Conservation (phyloP, 2,113 vertebrate genomes). For the Dasyurus viverrinus region DNA sequence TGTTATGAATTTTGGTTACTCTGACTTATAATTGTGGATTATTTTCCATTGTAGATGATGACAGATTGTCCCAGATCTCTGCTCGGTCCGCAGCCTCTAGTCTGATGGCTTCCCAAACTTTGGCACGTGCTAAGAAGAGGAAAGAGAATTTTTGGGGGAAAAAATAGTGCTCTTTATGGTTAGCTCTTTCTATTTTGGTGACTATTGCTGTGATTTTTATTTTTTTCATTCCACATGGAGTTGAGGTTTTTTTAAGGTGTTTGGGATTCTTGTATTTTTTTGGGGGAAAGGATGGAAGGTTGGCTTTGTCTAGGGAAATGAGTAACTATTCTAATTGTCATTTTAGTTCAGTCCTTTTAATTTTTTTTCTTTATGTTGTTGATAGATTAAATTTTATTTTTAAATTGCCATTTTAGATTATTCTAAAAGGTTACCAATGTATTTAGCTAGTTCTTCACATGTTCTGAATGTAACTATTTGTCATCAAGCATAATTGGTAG, state of each 20-base stretch:
- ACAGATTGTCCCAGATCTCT: constrained; percentile 91
- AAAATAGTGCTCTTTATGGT: constrained; percentile 68
- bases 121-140: constrained; percentile 89
- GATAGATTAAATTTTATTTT: constrained; percentile 35
- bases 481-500: background rate
- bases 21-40: constrained; percentile 20
- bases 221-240: constrained; percentile 6
- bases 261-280: constrained; percentile 14
- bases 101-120: constrained; percentile 87
- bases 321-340: constrained; percentile 32
- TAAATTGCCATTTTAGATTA: constrained; percentile 32
- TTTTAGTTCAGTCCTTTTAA: constrained; percentile 8
- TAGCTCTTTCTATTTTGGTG: constrained; percentile 49
- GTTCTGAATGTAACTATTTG: constrained; percentile 8
- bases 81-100: constrained; percentile 89
- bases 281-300: background rate
- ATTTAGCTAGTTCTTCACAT: constrained; percentile 29
- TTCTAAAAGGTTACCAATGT: constrained; percentile 3
- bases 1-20: constrained; percentile 20
- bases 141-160: constrained; percentile 90
- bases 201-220: constrained; percentile 37
- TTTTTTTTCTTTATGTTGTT: constrained; percentile 45
- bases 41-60: constrained; percentile 81
- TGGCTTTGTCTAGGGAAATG: background rate
- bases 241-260: constrained; percentile 51